Percentiles rank a stretch among this genome's conserved stretches.
These are phyloP conservation scores for Philhelius pedissequus DNA, from an alignment of 2,888 invertebrate species.

Conservation along the genomic window DNA sequence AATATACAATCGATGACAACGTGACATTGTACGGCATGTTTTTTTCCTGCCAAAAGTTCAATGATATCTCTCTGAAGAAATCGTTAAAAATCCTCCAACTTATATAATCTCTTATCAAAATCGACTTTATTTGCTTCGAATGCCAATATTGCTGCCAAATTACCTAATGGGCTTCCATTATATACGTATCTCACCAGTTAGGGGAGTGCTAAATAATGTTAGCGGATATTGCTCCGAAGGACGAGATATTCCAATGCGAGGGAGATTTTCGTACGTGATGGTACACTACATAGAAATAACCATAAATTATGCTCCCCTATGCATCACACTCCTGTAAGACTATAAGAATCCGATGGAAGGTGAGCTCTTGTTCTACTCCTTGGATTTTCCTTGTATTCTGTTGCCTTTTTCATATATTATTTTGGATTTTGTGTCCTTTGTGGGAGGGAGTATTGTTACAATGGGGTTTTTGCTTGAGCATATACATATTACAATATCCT, in stretches of 20 bases:
- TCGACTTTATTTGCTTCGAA: constrained; percentile 20
- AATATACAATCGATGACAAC: background rate
- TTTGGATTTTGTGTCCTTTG: constrained; percentile 21
- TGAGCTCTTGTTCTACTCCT: background rate
- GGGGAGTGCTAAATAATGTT: constrained; percentile 19
- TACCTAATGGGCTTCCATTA: constrained; percentile 40
- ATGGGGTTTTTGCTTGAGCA: background rate
- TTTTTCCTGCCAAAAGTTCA: constrained; percentile 7
- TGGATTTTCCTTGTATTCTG: background rate
- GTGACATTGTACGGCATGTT: background rate
- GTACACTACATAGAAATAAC: constrained; percentile 40
- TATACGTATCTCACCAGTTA: background rate
- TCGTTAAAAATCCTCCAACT: constrained; percentile 9
- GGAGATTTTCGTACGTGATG: constrained; percentile 15
- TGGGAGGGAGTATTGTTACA: background rate
- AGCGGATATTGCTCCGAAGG: constrained; percentile 7
- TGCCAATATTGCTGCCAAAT: constrained; percentile 49
- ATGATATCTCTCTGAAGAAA: constrained; percentile 36
- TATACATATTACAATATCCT: constrained; percentile 5
- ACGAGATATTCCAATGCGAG: background rate
- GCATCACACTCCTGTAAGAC: too few species aligned
- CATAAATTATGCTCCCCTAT: constrained; percentile 53
- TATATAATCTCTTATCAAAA: constrained; percentile 37
- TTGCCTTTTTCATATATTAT: background rate
- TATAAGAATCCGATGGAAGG: background rate